These are phyloP conservation scores for Spinus olivaceus DNA, from an alignment of 2,797 vertebrate genomes.

Conservation along the genomic window DNA sequence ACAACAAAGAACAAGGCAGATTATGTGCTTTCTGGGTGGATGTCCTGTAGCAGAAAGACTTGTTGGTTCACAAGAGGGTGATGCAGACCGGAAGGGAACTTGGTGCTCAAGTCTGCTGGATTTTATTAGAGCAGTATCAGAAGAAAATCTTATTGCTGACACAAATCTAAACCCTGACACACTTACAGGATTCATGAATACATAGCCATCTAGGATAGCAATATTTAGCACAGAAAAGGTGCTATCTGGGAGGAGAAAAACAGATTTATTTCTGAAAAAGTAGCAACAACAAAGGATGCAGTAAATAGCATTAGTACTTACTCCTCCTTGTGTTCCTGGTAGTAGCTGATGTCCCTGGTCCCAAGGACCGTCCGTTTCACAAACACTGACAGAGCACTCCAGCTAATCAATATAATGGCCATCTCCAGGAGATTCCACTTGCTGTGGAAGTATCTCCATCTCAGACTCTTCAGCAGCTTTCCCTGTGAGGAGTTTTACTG, in stretches of 20 bases:
- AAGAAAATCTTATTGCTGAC: background rate
- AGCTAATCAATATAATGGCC: conserved; percentile 89
- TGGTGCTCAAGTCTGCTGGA: background rate
- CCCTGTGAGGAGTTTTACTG: conserved; percentile 73
- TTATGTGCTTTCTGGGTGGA: background rate
- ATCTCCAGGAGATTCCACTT: conserved; percentile 92
- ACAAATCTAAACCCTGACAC: background rate
- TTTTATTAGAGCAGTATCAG: background rate
- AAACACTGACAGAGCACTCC: conserved; percentile 88
- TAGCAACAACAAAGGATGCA: background rate
- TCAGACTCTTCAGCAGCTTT: conserved; percentile 84
- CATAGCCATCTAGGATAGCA: background rate
- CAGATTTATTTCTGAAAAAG: background rate
- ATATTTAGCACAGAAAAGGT: background rate
- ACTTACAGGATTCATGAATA: background rate
- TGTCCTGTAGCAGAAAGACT: background rate
- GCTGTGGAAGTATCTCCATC: conserved; percentile 85
- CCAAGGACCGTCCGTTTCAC: conserved; percentile 88
- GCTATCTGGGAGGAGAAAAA: background rate
- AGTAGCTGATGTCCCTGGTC: conserved; percentile 83
- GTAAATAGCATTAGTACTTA: conserved; percentile 65
- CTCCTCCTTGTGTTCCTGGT: conserved; percentile 84
- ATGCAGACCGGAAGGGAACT: background rate
- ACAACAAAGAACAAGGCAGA: background rate
- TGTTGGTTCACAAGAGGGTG: background rate